phyloP scores from a whole-genome alignment of 2,888 invertebrate species.

The Erebia epiphron region DNA sequence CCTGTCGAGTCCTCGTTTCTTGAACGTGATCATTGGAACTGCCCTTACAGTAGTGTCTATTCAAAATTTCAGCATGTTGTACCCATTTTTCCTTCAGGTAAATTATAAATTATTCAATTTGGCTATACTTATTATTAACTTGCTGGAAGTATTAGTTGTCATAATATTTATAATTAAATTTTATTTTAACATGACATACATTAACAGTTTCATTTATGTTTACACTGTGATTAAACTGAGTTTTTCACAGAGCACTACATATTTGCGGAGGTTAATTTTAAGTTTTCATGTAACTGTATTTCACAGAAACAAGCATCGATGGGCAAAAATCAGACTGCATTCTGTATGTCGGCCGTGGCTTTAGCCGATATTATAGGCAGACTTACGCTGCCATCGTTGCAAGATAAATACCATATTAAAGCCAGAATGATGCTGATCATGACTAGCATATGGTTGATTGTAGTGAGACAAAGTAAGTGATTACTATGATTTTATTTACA shows the following conservation, averaged over 20 bases:
- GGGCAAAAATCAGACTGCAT: conserved; percentile 82
- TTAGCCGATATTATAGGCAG: conserved; percentile 86
- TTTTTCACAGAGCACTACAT: background rate
- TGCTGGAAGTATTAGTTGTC: background rate
- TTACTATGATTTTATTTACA: background rate
- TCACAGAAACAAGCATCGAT: conserved; percentile 67
- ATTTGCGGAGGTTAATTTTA: background rate
- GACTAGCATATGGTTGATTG: conserved; percentile 83
- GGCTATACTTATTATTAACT: no score
- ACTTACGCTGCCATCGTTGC: conserved; percentile 84
- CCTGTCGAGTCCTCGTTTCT: conserved; percentile 84
- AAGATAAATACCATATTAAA: conserved; percentile 83
- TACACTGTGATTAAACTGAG: background rate
- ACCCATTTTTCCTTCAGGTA: conserved; percentile 86
- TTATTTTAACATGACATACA: background rate
- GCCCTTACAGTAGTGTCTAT: conserved; percentile 86
- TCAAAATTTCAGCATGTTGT: conserved; percentile 87
- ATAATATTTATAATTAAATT: background rate
- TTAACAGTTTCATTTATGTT: background rate
- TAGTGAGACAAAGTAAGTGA: conserved; percentile 82
- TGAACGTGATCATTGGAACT: conserved; percentile 86
- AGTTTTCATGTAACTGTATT: conserved; percentile 15
- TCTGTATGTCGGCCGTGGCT: conserved; percentile 88
- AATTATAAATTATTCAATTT: background rate
- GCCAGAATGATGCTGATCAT: conserved; percentile 85